Evolutionary conservation across 2,888 invertebrate genomes (phyloP), one percentile per base, ranked within the genome.

Genomic region (Torymus texanus): DNA sequence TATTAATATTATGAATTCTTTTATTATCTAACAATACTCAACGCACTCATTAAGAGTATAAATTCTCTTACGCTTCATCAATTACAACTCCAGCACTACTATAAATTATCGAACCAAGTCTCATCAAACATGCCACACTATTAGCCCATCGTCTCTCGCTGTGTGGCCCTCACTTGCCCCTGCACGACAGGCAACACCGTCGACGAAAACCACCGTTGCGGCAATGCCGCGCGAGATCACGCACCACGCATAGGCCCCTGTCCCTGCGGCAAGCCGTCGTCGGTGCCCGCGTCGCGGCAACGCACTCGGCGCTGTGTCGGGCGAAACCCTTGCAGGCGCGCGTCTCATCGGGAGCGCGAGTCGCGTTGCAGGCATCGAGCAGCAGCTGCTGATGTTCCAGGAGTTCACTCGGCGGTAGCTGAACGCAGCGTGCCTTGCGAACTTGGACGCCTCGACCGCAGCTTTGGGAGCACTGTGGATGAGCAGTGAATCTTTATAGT

Each of bases 371-470:
- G 0, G 92, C 90, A 14, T 73, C 68, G 2, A 74, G 2, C 0
- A 72, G 72, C 2, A 72, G 21, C 41, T 66, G 78, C 51, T 72
- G 71, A 0, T 61, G 65, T 0, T 71, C 16, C 14, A 16, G 80
- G 87, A 90, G 11, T 88, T 86, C 50, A 86, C 84, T n/a, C 0
- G 53, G 1, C 13, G 59, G 8, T 14, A 16, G 1, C 13, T 67
- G 21, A 2, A 92, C 92, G 83, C 94, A 94, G 1, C 91, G 86
- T 0, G 92, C 90, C 0, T 92, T 91, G 2, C 93, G 91, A 0
- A 91, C 90, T 13, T 93, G 92, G 2, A 92, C 85, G 0, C 94
- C 94, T 1, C 91, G 91, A 0, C 94, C 94, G 84, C 94, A 94
- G 0, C 91, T 92, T 56, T 92, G 90, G 0, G 94, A 94, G 88